phyloP scores from a whole-genome alignment of 2,888 invertebrate species.

The Cyclophora punctaria region DNA sequence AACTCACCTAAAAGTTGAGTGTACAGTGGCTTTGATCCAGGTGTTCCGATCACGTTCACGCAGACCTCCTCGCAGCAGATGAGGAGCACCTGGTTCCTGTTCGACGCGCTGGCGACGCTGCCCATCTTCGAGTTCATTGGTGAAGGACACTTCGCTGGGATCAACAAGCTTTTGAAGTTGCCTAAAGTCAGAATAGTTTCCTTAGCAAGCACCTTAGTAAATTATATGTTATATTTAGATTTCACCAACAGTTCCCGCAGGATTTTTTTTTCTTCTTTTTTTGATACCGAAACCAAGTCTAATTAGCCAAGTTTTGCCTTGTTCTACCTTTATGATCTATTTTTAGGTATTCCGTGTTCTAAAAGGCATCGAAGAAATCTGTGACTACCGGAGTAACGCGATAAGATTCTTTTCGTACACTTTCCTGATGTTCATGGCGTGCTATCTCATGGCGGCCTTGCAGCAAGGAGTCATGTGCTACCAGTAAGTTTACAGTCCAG shows the following conservation, averaged over 20 bases:
- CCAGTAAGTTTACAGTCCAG: slow-evolving; percentile 29
- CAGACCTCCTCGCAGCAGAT: slow-evolving; percentile 58
- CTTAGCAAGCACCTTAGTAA: too few relatives aligned
- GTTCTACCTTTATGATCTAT: background rate
- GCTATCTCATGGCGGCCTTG: slow-evolving; percentile 48
- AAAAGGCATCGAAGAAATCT: slow-evolving; percentile 41
- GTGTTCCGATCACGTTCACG: slow-evolving; percentile 54
- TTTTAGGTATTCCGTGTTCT: slow-evolving; percentile 47
- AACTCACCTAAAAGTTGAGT: too few relatives aligned
- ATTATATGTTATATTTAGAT: background rate
- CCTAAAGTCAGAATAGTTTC: slow-evolving; percentile 36
- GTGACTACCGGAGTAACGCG: slow-evolving; percentile 44
- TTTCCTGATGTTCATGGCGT: slow-evolving; percentile 42
- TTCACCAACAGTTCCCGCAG: too few relatives aligned
- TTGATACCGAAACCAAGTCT: background rate
- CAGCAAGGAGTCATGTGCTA: slow-evolving; percentile 57
- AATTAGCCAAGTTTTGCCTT: too few relatives aligned
- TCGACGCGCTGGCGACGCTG: slow-evolving; percentile 45
- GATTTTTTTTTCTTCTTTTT: too few relatives aligned
- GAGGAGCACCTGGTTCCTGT: slow-evolving; percentile 46
- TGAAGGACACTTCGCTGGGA: slow-evolving; percentile 45
- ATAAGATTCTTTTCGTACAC: slow-evolving; percentile 48
- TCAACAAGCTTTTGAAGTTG: slow-evolving; percentile 51
- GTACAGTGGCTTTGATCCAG: slow-evolving; percentile 19
- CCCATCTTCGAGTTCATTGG: slow-evolving; percentile 51